A percentile compares a stretch with the other conserved stretches of the same genome.
phyloP scores from a whole-genome alignment of 2,797 vertebrate genomes.

The Leucoraja ocellata region DNA sequence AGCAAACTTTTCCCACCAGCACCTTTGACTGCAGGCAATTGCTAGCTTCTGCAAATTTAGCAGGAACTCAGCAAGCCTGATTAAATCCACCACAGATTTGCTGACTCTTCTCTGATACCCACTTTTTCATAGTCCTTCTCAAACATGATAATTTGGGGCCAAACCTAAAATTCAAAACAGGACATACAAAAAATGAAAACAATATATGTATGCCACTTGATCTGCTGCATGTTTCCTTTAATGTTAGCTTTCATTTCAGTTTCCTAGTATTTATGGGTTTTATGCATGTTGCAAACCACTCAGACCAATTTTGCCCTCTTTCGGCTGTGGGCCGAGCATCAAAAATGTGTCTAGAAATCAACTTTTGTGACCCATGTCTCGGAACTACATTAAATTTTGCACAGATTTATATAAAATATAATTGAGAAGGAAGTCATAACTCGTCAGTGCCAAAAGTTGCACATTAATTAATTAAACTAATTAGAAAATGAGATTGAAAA shows the following conservation, averaged over 20 bases:
- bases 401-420: no score
- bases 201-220: background rate
- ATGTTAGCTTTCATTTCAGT: background rate
- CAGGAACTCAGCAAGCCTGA: background rate
- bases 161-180: background rate
- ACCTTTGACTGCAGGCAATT: background rate
- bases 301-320: background rate
- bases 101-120: no score
- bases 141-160: background rate
- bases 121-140: background rate
- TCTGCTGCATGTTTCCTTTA: background rate
- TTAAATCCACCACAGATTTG: no score
- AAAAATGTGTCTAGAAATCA: no score
- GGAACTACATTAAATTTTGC: no score
- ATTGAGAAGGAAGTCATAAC: no score
- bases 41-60: background rate
- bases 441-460: no score
- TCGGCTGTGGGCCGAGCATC: no score
- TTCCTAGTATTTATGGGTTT: background rate
- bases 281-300: background rate
- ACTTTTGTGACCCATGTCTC: no score
- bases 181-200: background rate
- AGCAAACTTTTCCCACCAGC: background rate
- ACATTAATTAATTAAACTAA: no score
- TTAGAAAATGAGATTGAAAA: no score